Conservation (phyloP, 2,888 invertebrate genomes). For the Torymus tubicola region DNA sequence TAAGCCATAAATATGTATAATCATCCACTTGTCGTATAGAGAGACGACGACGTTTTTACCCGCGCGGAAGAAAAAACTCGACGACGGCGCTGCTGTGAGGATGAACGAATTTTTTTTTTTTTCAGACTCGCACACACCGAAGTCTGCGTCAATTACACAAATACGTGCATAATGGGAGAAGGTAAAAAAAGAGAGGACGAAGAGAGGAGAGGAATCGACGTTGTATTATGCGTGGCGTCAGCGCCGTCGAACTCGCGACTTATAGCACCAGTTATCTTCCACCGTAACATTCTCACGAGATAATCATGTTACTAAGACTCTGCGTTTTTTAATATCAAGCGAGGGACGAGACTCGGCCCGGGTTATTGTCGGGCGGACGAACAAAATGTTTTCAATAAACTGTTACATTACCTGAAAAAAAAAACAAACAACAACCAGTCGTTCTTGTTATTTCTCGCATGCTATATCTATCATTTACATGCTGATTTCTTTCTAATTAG, state of each 20-base stretch:
- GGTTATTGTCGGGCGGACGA: constrained; percentile 67
- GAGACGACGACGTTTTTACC: constrained; percentile 24
- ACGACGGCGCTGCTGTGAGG: constrained; percentile 29
- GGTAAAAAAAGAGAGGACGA: constrained; percentile 13
- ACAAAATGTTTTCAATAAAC: constrained; percentile 74
- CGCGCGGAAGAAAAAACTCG: constrained; percentile 29
- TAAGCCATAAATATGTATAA: constrained; percentile 12
- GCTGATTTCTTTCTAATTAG: too few relatives aligned
- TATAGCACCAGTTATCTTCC: constrained; percentile 68
- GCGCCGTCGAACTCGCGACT: constrained; percentile 68
- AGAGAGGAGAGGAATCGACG: constrained; percentile 1
- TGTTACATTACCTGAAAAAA: constrained; percentile 74
- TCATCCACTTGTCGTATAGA: background rate
- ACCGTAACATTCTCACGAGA: constrained; percentile 70
- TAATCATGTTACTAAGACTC: constrained; percentile 75
- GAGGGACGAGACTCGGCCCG: constrained; percentile 69
- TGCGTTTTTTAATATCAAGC: constrained; percentile 75
- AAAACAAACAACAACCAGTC: too few relatives aligned
- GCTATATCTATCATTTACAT: too few relatives aligned
- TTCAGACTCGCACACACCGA: constrained; percentile 37
- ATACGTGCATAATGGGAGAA: constrained; percentile 1
- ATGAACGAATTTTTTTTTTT: constrained; percentile 41
- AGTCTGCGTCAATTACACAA: constrained; percentile 55
- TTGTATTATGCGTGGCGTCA: constrained; percentile 30
- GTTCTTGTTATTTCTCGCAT: too few relatives aligned